Conservation (phyloP, 2,113 vertebrate genomes). For the Capricornis sumatraensis region DNA sequence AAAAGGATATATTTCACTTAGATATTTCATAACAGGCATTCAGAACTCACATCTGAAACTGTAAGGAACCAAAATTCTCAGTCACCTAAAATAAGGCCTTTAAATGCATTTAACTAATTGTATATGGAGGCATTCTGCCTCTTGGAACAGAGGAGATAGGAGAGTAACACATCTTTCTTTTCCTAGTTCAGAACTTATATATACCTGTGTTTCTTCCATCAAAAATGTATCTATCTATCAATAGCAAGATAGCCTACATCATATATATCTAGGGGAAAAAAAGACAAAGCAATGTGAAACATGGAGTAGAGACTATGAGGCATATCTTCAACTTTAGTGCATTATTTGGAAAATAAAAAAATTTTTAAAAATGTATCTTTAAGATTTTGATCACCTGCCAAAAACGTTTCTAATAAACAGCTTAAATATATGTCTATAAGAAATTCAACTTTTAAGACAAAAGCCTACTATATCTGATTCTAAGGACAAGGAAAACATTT, state of each 20-base stretch:
- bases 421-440: not conserved
- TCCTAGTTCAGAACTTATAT: too few species aligned
- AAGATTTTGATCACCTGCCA: not conserved
- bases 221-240: not conserved
- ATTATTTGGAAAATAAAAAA: not conserved
- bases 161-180: not conserved
- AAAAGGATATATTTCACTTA: not conserved
- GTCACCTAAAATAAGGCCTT: not conserved
- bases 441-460: not conserved
- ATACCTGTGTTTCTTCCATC: not conserved
- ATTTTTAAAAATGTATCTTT: not conserved
- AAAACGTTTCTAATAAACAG: not conserved
- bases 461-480: not conserved
- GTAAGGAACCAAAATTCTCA: not conserved
- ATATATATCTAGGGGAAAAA: not conserved
- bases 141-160: not conserved
- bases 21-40: not conserved
- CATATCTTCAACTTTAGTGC: not conserved
- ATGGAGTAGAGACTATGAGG: not conserved
- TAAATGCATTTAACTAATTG: not conserved
- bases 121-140: not conserved
- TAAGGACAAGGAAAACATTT: not conserved
- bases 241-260: not conserved
- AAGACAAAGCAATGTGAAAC: not conserved
- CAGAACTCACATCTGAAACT: not conserved